Base-by-base conservation (phyloP, 2,888 invertebrate species). In the Drosophila mimetica region DNA sequence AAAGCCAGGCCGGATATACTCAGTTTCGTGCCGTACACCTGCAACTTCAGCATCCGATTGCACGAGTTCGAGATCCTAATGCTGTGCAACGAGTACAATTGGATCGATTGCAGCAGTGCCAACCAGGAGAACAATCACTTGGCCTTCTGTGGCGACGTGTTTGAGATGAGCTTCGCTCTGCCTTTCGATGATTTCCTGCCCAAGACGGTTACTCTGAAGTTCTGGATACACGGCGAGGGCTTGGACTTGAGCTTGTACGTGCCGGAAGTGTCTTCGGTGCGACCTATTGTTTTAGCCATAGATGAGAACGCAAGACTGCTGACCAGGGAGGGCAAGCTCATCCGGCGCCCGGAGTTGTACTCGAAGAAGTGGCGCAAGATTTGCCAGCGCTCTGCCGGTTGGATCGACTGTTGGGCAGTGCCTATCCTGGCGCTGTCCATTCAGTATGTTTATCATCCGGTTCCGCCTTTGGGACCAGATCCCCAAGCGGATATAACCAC, bases 61-160 rank as follows among this genome's bases (percentile, higher is more conserved):
- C 98, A 99, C 91, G 98, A 99, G 92, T 98, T 99, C 92, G 98
- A 99, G 92, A 93, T 99, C 14, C 94, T 99, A 1, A 97, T 98
- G 41, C 93, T 97, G 14, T 96, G 97, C 88, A 99, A 99, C 92
- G 97, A 99, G 90, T 97, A 97, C 91, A 99, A 99, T 92, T 99
- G 99, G 99, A 96, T 99, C 77, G 99, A 99, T 92, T 99, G 99
- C 86, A 97, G 98, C 57, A 98, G 98, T 25, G 97, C 97, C 51
- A 96, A 97, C 84, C 97, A 97, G 91, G 98, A 98, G 92, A 98
- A 98, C 91, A 95, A 97, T 92, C 97, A 98, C 90, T 94, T 98
- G 57, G 98, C 98, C 0, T 96, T 98, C 83, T 98, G 98, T 90
- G 98, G 98, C 1, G 98, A 98, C 89, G 94, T 97, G 13, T 95